Evolutionary conservation across 2,888 invertebrate genomes (phyloP), one percentile per base, ranked within the genome.

Genomic region (Dermolepida albohirtum): DNA sequence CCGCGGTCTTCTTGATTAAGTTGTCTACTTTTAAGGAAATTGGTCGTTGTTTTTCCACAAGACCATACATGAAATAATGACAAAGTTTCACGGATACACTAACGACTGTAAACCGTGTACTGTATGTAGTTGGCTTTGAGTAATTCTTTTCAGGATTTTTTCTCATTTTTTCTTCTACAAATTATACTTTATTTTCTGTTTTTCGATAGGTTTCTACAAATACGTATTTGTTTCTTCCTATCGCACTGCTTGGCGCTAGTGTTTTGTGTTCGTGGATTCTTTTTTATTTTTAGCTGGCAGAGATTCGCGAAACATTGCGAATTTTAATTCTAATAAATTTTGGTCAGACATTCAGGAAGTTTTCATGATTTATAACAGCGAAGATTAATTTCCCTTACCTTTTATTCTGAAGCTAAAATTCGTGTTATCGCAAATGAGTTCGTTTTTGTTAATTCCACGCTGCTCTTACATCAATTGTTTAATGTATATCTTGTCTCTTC

Each of bases 1-100:
- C 29, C 59, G 59, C 59, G 59, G 59, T 47, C 43, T 57, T 27
- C 71, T 75, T 77, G 76, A 78, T 78, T 77, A 77, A 78, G 75
- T 75, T 76, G 76, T 76, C 75, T 77, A 75, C 75, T 77, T 74
- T 75, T 75, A 72, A 72, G 72, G 72, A 75, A 77, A 77, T 77
- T 73, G 74, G 70, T 59, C 68, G 70, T 63, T 68, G 66, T 72
- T 71, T 68, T 68, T 55, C 44, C 34, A 27, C 59, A 16, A 29
- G 34, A 47, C 59, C 47, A 65, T 70, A 64, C 65, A 70, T 70
- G 67, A 70, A 67, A 70, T 70, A 70, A 70, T 57, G 70, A 64
- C 47, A 67, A 70, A 70, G 67, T 70, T 59, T 70, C 49, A 49
- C 66, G 44, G 41, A 66, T 64, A 49, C 39, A 54, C 50, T 22